phyloP scores from a whole-genome alignment of 2,797 vertebrate species.

The Hafferia zeledoni region DNA sequence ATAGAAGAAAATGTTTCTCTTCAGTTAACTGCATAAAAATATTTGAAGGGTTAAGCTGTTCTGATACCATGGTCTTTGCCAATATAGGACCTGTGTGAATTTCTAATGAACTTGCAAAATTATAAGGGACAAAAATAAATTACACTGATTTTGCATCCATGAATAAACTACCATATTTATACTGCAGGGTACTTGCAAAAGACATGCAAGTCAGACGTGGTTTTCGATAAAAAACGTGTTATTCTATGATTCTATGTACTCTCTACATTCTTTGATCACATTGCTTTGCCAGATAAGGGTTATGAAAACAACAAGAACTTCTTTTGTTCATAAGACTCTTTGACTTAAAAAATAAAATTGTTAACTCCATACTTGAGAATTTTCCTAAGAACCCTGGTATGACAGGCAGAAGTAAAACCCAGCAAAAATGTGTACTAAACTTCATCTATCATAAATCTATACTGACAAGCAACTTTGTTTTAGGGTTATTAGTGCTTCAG shows the following conservation, averaged over 20 bases:
- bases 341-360: background rate
- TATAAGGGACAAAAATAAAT: background rate
- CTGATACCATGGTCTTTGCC: background rate
- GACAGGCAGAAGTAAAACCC: background rate
- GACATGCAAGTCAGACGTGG: background rate
- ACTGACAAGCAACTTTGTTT: background rate
- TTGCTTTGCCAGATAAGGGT: accelerated
- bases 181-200: background rate
- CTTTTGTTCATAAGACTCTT: background rate
- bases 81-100: background rate
- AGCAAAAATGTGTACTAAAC: background rate
- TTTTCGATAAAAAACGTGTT: background rate
- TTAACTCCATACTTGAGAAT: background rate
- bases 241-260: background rate
- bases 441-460: background rate
- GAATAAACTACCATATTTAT: background rate
- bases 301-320: background rate
- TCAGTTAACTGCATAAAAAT: background rate
- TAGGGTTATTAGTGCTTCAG: background rate
- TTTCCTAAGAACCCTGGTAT: background rate
- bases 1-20: background rate
- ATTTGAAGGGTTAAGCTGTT: background rate
- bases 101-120: background rate
- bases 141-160: background rate
- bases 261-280: background rate